Evolutionary conservation across 2,113 vertebrate genomes (phyloP), one percentile per base, ranked within the genome.

Genomic region (Hemiprocne comata): DNA sequence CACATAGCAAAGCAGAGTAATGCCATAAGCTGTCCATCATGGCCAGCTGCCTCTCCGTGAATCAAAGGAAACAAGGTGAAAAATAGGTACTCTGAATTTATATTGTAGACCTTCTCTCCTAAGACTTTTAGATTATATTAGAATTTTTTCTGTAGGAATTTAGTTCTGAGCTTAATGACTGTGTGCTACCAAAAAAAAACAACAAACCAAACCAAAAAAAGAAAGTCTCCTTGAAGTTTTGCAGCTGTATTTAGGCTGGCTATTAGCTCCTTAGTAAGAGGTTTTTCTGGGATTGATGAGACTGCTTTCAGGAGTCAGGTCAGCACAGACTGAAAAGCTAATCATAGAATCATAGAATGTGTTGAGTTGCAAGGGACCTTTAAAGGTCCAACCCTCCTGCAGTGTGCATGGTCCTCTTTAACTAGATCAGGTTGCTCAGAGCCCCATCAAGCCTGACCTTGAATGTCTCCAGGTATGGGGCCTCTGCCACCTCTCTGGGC

Each of bases 1-100:
- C 69, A 26, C 57, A 8, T 9, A 67, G 76, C 61, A 46, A 51
- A 74, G 79, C 57, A 79, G 87, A 71, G 82, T 20, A 38, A 51
- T 50, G n/a, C 79, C 80, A n/a, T 74, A 90, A 96, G 85, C 88
- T 92, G 72, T 62, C 82, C 69, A 29, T 79, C 50, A 33, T 1
- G 25, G 40, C 50, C 58, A 73, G 51, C 79, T 92, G 60, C 65
- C 64, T 74, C 85, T 55, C 62, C 36, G 85, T 53, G 70, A 85
- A 34, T 89, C 18, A 48, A 6, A 42, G n/a, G 36, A 75, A 87
- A 24, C 31, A 54, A 73, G 54, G 53, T 81, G 87, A 67, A 84
- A 79, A 81, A 54, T 3, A 51, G 51, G 55, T 33, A 20, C 20
- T 51, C 62, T 1, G 5, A 31, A 7, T 53, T 71, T 44, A 9